Evolutionary conservation across 2,888 invertebrate genomes (phyloP).

Genomic region (Parnassius smintheus): DNA sequence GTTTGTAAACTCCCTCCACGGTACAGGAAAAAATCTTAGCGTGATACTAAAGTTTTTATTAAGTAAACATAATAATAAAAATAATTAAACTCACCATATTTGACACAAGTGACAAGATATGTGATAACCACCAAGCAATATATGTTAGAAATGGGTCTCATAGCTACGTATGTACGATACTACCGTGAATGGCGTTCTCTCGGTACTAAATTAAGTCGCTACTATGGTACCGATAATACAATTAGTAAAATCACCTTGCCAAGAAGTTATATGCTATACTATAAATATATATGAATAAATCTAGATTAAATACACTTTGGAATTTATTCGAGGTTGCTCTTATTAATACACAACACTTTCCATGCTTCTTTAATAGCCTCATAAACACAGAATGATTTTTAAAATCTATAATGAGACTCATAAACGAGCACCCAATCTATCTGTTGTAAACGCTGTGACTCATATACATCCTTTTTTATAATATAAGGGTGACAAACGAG

Average conservation of each 20-base stretch:
- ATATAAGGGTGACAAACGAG: too few species aligned
- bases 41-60: too few species aligned
- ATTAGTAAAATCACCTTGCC: constrained; percentile 23
- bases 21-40: too few species aligned
- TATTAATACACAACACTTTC: not conserved
- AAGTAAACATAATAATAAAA: not conserved
- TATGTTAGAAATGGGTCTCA: not conserved
- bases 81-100: constrained; percentile 19
- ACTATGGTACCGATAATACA: constrained; percentile 17
- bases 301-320: not conserved
- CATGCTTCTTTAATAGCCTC: too few species aligned
- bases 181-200: not conserved
- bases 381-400: too few species aligned
- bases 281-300: not conserved
- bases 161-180: constrained; percentile 6
- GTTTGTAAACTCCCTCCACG: too few species aligned
- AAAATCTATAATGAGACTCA: too few species aligned
- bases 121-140: constrained; percentile 10
- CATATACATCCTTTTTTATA: too few species aligned
- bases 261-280: constrained; percentile 7
- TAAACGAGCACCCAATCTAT: too few species aligned
- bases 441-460: too few species aligned
- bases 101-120: constrained; percentile 9
- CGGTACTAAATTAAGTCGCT: constrained; percentile 14
- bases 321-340: constrained; percentile 2